Base-by-base conservation (phyloP, 2,888 invertebrate genomes). In the Fragum whitleyi region DNA sequence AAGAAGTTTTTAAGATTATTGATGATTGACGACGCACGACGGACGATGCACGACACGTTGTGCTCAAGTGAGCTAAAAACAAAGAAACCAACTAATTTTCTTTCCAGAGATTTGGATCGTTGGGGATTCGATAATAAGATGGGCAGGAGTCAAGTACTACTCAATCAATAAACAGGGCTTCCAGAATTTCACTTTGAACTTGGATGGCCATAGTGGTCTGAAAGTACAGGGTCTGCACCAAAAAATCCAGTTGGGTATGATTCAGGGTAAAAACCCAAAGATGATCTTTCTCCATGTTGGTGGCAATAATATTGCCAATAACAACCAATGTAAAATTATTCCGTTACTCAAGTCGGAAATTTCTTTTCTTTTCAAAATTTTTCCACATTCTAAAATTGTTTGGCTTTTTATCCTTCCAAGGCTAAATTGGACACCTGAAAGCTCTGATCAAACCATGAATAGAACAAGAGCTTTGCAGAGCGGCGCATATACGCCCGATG, bases 91-190 rank as follows among this genome's bases (percentile, higher is more conserved):
- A 47, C 14, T 9, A 47, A 47, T 57, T 26, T 19, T n/a, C n/a
- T n/a, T 75, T 75, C 28, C 75, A 79, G 75, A 79, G 0, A 28
- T 79, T 36, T 79, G 74, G 79, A 55, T 79, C 0, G 1, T 79
- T 23, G 79, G 74, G 1, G 74, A 79, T 36, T 79, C 79, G 0
- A 5, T 79, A 11, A 59, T 79, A 28, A 32, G 61, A 23, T 65
- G 71, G 79, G 29, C 74, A 21, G 75, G 75, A 16, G 65, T 2
- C 5, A 67, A 57, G 28, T 72, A 42, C 19, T 14, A 26, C 1
- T 9, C 21, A 26, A 7, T 32, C 0, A 29, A 3, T 0, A 53
- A 29, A 26, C 14, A 23, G 23, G 9, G 14, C 6, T 16, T 69
- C 7, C 16, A n/a, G n/a, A 5, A 62, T 67, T 1, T 29, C 5